Evolutionary conservation across 2,888 invertebrate species (phyloP), one percentile per base, ranked within the genome.

Genomic region (Apotomis turbidana): DNA sequence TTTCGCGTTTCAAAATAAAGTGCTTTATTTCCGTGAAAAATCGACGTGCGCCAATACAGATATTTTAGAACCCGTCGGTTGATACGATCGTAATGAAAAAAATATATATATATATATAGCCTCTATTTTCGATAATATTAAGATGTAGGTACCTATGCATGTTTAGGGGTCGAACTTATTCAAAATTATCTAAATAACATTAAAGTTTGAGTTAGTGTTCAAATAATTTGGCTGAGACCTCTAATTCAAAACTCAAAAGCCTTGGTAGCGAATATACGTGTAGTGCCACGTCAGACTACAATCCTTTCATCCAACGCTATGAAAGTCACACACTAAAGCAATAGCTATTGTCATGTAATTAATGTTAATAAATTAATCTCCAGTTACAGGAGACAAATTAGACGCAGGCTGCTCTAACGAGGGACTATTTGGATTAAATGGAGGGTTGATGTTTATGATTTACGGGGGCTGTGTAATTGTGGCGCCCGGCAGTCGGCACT

Each of bases 381-480:
- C 84, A 87, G 91, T 93, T 88, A 88, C 90, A 86, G 86, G 87
- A 92, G 92, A 93, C 93, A 93, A 92, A 93, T 93, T 91, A 93
- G 91, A 91, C 91, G 87, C 92, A 90, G 88, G 88, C 90, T 92
- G 93, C 90, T 90, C 91, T 93, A 93, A 93, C 91, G 93, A 93
- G 91, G 88, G 91, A 92, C 93, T 90, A 93, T 93, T 93, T 90
- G 91, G 90, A 90, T 92, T 93, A 93, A 93, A 93, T 93, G 91
- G 93, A 83, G 92, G 92, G 91, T 90, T 91, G 91, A 91, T 93
- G 93, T 92, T 93, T 93, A 93, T 93, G 93, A 93, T 93, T 93
- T 91, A 93, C 93, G 91, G 90, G 86, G 88, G 89, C 85, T 85
- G 84, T 87, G 87, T 92, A 91, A 91, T 91, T 90, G 90, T 87